Conservation (phyloP, 1,140 invertebrate genomes). For the Orius insidiosus region DNA sequence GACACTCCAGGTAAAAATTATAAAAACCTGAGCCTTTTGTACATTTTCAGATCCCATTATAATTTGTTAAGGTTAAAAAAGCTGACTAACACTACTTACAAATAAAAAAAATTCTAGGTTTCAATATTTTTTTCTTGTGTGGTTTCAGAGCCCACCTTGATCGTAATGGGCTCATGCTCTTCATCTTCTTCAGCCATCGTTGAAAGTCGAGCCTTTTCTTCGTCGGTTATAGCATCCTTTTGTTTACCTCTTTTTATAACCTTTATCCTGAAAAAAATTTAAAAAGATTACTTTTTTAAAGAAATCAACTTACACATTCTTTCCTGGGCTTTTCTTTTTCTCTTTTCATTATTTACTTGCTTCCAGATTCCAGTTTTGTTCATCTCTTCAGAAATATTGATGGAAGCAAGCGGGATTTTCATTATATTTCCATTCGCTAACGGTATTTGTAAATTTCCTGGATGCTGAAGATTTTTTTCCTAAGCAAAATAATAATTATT, state of each 20-base stretch:
- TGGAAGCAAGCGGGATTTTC: conserved; percentile 72
- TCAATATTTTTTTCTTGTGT: conserved; percentile 6
- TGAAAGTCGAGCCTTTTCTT: conserved; percentile 33
- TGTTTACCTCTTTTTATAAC: conserved; percentile 32
- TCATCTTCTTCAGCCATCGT: conserved; percentile 41
- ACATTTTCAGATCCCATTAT: too few relatives aligned
- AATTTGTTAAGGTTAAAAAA: too few relatives aligned
- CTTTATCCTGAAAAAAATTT: conserved; percentile 17
- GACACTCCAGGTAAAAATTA: too few relatives aligned
- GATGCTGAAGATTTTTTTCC: too few relatives aligned
- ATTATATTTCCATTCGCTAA: conserved; percentile 81
- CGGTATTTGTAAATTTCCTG: conserved; percentile 59
- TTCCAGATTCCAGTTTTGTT: conserved; percentile 89
- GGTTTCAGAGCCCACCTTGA: conserved; percentile 31
- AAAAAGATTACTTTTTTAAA: conserved; percentile 1
- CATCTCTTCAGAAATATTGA: conserved; percentile 87
- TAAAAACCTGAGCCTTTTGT: too few relatives aligned
- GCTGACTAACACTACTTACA: too few relatives aligned
- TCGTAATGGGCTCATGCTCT: conserved; percentile 36
- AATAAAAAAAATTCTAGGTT: too few relatives aligned
- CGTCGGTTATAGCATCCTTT: conserved; percentile 36
- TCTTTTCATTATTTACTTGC: conserved; percentile 52
- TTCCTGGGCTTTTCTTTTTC: conserved; percentile 27
- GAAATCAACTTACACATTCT: conserved; percentile 23
- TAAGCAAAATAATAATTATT: not conserved